A percentile compares a stretch with the other conserved stretches of the same genome.
Evolutionary conservation across 2,888 invertebrate species (phyloP).

Genomic region (Apodemia mormo): DNA sequence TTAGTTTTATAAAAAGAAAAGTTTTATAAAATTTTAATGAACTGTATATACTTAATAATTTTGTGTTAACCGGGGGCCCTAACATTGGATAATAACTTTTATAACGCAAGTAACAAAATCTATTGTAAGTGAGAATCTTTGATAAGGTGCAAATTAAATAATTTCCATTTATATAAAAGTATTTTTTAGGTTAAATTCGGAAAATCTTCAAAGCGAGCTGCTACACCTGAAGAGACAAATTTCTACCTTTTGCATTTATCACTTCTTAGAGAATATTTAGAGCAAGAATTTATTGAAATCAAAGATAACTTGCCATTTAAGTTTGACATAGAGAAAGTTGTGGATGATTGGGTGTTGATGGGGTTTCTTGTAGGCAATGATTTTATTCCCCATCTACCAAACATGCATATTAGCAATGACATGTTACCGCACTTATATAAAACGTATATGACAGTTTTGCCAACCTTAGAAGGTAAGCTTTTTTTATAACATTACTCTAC

Average conservation of each 20-base stretch:
- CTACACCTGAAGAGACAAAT: constrained; percentile 93
- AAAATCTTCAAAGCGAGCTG: constrained; percentile 83
- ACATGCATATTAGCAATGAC: constrained; percentile 95
- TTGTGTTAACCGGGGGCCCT: too few relatives aligned
- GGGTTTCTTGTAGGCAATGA: constrained; percentile 98
- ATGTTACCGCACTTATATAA: constrained; percentile 93
- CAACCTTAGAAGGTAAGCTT: constrained; percentile 89
- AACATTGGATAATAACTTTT: too few relatives aligned
- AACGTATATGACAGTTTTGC: constrained; percentile 93
- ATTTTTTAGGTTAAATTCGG: constrained; percentile 86
- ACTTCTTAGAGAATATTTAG: constrained; percentile 94
- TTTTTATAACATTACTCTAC: neutral
- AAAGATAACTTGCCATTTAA: constrained; percentile 86
- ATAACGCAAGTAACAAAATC: too few relatives aligned
- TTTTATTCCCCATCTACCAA: constrained; percentile 97
- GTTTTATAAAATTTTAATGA: too few relatives aligned
- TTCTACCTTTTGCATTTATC: constrained; percentile 97
- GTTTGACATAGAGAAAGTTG: constrained; percentile 93
- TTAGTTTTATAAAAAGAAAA: too few relatives aligned
- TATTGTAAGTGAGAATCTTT: too few relatives aligned
- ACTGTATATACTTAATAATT: too few relatives aligned
- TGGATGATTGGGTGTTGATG: constrained; percentile 99
- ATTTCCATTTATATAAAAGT: neutral
- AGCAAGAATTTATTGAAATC: constrained; percentile 91
- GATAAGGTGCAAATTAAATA: neutral